A percentile compares a stretch with the other conserved stretches of the same genome.
Conservation (phyloP, 2,888 invertebrate genomes). For the Atherix ibis region DNA sequence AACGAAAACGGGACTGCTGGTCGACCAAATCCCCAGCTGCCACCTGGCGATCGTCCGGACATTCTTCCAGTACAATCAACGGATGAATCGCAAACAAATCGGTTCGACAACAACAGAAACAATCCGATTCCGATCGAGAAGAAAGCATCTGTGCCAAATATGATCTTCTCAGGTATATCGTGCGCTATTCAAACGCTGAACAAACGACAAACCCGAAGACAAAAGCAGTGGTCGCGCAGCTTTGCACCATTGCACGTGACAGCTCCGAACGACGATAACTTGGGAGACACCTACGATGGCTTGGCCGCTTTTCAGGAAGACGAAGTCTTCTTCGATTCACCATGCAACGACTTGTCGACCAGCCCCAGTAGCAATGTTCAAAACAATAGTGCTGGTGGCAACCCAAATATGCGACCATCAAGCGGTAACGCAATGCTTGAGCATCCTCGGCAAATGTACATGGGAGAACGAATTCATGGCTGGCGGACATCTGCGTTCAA, state of each 20-base stretch:
- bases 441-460: conserved; percentile 20
- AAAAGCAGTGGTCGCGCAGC: conserved; percentile 52
- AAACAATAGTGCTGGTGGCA: conserved; percentile 5
- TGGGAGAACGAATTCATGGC: conserved; percentile 26
- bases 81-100: conserved; percentile 15
- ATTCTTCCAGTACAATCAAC: conserved; percentile 25
- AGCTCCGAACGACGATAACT: conserved; percentile 32
- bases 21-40: conserved; percentile 3
- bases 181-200: conserved; percentile 40
- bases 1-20: conserved; percentile 8
- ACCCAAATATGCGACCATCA: conserved; percentile 6
- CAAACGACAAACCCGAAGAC: conserved; percentile 22
- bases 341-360: conserved; percentile 15
- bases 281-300: conserved; percentile 32
- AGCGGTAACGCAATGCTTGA: conserved; percentile 15
- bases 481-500: conserved; percentile 22
- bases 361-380: conserved; percentile 2
- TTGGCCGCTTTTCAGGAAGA: conserved; percentile 34
- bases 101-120: conserved; percentile 11
- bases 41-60: conserved; percentile 25
- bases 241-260: conserved; percentile 41
- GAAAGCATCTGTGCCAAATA: conserved; percentile 26
- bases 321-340: conserved; percentile 40
- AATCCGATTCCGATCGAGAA: conserved; percentile 30
- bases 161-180: conserved; percentile 25